Percentiles rank a stretch among this genome's conserved stretches.
These are phyloP conservation scores for Bujurquina vittata DNA, from an alignment of 2,113 vertebrate genomes.

Conservation along the genomic window DNA sequence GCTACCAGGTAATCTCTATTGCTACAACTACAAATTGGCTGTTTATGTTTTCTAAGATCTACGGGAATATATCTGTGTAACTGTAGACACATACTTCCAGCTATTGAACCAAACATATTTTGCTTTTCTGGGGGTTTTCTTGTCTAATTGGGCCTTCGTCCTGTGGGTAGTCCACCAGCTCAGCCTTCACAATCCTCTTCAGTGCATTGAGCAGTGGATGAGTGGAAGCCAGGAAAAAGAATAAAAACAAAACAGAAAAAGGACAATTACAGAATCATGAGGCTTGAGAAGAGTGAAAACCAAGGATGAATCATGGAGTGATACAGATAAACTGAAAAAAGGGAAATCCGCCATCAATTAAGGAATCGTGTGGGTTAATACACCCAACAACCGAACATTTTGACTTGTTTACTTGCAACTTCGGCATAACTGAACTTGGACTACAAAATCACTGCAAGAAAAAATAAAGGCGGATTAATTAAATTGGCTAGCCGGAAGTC, in stretches of 20 bases:
- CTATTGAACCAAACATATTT: conserved; percentile 94
- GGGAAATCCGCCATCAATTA: no score
- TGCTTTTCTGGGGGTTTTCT: conserved; percentile 87
- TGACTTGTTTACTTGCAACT: no score
- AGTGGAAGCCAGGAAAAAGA: conserved; percentile 37
- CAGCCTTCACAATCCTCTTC: conserved; percentile 93
- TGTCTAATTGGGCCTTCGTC: conserved; percentile 84
- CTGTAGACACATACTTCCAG: conserved; percentile 70
- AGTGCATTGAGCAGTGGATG: conserved; percentile 11
- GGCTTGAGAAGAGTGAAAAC: not conserved
- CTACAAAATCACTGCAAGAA: no score
- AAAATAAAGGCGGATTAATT: no score
- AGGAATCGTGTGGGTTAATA: no score
- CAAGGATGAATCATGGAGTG: not conserved
- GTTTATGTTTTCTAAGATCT: not conserved
- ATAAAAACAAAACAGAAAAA: conserved; percentile 14
- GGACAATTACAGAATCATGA: not conserved
- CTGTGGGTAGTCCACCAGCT: conserved; percentile 93
- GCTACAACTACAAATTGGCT: conserved; percentile 25
- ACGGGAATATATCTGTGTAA: not conserved
- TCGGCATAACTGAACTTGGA: no score
- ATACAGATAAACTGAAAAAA: conserved; percentile 19
- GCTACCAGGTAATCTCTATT: not conserved
- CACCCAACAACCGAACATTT: no score
- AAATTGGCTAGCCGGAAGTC: no score